These are phyloP conservation scores for Orthonyx spaldingii DNA, from an alignment of 2,113 vertebrate genomes.

Conservation along the genomic window DNA sequence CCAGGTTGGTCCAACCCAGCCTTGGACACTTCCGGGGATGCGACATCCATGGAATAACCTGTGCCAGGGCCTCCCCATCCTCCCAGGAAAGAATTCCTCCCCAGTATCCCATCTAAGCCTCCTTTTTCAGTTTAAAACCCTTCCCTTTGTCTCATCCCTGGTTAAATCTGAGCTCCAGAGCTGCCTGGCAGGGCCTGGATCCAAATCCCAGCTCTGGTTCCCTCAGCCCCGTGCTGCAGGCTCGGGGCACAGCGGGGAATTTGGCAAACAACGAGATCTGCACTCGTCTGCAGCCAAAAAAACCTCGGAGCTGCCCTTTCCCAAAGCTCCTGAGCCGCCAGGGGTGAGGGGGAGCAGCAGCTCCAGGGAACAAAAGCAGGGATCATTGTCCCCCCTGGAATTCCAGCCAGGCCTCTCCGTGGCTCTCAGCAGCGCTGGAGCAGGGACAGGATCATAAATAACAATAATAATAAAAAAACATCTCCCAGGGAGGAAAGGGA, in stretches of 20 bases:
- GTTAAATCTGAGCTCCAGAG: not conserved
- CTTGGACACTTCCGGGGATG: not conserved
- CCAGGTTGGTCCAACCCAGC: not conserved
- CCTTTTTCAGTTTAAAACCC: not conserved
- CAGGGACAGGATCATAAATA: not conserved
- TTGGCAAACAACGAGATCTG: not conserved
- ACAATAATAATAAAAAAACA: not conserved
- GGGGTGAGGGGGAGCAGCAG: not conserved
- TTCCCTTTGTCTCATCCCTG: not conserved
- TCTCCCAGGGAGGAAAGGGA: not conserved
- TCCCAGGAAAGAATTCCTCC: not conserved
- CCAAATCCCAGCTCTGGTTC: not conserved
- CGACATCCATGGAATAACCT: no score
- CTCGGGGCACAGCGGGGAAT: not conserved
- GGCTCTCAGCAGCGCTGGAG: slow-evolving; percentile 9
- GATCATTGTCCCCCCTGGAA: not conserved
- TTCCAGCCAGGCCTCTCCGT: not conserved
- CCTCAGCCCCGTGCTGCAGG: not conserved
- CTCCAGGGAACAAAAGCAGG: not conserved
- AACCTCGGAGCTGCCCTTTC: slow-evolving; percentile 34
- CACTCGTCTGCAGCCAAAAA: not conserved
- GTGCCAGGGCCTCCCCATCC: not conserved
- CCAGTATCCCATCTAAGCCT: not conserved
- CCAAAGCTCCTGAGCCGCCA: not conserved
- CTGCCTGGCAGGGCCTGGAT: not conserved